phyloP scores from a whole-genome alignment of 2,113 vertebrate genomes.

The Labrus mixtus region DNA sequence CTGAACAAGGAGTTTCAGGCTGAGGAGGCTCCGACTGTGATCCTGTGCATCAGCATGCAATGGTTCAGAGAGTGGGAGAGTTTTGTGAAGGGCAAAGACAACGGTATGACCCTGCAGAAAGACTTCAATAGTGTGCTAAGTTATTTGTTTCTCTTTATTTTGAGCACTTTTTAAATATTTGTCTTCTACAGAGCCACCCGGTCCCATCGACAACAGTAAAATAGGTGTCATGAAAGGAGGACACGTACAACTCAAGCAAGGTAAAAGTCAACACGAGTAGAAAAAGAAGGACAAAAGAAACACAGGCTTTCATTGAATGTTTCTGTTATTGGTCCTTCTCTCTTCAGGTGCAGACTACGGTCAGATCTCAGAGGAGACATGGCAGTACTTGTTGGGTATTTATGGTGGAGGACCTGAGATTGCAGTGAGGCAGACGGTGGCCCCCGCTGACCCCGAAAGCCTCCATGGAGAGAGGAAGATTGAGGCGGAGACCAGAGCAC shows the following conservation, averaged over 20 bases:
- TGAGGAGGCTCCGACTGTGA: slow-evolving; percentile 92
- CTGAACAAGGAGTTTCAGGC: slow-evolving; percentile 99
- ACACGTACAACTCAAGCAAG: slow-evolving; percentile 94
- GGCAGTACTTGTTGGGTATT: slow-evolving; percentile 91
- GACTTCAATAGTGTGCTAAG: not conserved
- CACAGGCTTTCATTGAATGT: no score
- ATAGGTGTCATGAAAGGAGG: slow-evolving; percentile 92
- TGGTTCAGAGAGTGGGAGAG: slow-evolving; percentile 99
- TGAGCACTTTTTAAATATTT: not conserved
- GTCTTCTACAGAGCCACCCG: slow-evolving; percentile 89
- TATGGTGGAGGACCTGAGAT: slow-evolving; percentile 95
- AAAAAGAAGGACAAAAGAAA: not conserved
- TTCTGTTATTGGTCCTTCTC: not conserved
- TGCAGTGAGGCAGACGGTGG: slow-evolving; percentile 90
- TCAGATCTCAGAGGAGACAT: slow-evolving; percentile 98
- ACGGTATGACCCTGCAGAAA: slow-evolving; percentile 79
- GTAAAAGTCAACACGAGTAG: slow-evolving; percentile 71
- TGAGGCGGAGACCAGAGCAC: slow-evolving; percentile 92
- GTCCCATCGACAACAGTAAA: slow-evolving; percentile 96
- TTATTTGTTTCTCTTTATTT: not conserved
- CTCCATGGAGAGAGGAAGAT: slow-evolving; percentile 95
- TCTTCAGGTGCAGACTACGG: slow-evolving; percentile 94
- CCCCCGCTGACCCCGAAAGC: slow-evolving; percentile 84
- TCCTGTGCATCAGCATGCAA: slow-evolving; percentile 99
- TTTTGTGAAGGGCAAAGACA: slow-evolving; percentile 98